Base-by-base conservation (phyloP, 2,888 invertebrate genomes). In the Eutolmus rufibarbis region DNA sequence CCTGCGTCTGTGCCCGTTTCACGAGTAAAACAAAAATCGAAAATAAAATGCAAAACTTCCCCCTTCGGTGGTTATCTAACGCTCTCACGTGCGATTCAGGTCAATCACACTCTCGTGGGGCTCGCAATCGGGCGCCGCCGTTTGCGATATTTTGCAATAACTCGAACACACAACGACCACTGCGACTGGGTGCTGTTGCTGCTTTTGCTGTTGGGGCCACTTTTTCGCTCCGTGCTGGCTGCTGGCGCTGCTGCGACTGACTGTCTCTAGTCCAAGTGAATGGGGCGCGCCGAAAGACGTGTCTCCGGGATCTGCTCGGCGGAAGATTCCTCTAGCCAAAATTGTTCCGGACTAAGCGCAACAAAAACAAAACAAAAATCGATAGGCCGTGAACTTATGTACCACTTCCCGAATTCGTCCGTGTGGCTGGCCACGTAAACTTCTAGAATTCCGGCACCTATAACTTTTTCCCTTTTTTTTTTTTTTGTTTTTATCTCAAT, bases 81-180 rank as follows among this genome's bases (percentile, higher is more conserved):
- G n/a, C 43, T 46, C 23, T 74, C 85, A 85, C 85, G 85, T 85
- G 85, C 74, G 43, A 74, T 74, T 28, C 43, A 74, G 85, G 85
- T 85, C 85, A 74, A 74, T 74, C 85, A 85, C 74, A 74, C 74
- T 74, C 74, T 23, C 34, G 43, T 43, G 46, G 28, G 51, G 7
- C 7, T 51, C 34, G 16, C 37, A n/a, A 74, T 34, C 14, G 40
- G 40, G 74, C 19, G 51, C 14, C 34, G 74, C 74, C 74, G 40
- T 74, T 74, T 51, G 23, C 43, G 74, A 85, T 46, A 46, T 85
- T 74, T 46, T 82, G 57, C 66, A 82, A 85, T 51, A 74, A n/a
- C 40, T 74, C 74, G 74, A 37, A 82, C 57, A 82, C 82, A 66
- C 57, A 14, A 82, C 79, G 37, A 76, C 34, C 1, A 46, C 43